Evolutionary conservation across 2,797 vertebrate species (phyloP).

Genomic region (Thalassophryne amazonica): DNA sequence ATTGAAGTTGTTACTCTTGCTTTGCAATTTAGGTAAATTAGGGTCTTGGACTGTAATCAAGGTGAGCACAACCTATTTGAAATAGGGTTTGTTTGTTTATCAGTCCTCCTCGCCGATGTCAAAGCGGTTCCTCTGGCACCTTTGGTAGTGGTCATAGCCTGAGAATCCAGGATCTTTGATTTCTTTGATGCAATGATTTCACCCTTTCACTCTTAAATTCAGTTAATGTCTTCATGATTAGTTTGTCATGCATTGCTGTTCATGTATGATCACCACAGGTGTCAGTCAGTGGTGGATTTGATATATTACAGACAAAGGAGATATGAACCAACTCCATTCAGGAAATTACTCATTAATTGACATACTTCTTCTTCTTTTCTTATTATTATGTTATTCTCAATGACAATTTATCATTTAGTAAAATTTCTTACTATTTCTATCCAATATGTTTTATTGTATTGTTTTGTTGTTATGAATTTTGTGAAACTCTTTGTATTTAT

Average conservation of each 20-base stretch:
- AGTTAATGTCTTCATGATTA: background rate
- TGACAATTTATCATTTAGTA: too few relatives aligned
- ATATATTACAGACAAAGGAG: too few relatives aligned
- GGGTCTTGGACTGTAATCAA: constrained; percentile 4
- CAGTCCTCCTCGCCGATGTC: background rate
- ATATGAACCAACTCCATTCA: too few relatives aligned
- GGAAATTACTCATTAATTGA: too few relatives aligned
- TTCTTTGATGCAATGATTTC: background rate
- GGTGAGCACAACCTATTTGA: background rate
- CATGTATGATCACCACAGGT: constrained; percentile 2
- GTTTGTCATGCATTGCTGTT: background rate
- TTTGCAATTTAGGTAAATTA: constrained; percentile 13
- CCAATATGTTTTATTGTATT: too few relatives aligned
- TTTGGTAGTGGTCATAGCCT: background rate
- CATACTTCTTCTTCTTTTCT: too few relatives aligned
- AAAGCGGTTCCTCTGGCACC: background rate
- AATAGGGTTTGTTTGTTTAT: background rate
- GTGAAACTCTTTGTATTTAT: too few relatives aligned
- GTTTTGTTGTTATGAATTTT: too few relatives aligned
- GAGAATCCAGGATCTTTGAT: background rate
- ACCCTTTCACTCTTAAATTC: background rate
- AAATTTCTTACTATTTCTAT: too few relatives aligned
- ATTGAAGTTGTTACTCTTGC: constrained; percentile 1
- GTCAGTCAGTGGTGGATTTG: too few relatives aligned
- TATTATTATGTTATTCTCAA: too few relatives aligned